Percentiles rank a stretch among this genome's conserved stretches.
Conservation (phyloP, 2,888 invertebrate genomes). For the Sinohyriopsis cumingii region DNA sequence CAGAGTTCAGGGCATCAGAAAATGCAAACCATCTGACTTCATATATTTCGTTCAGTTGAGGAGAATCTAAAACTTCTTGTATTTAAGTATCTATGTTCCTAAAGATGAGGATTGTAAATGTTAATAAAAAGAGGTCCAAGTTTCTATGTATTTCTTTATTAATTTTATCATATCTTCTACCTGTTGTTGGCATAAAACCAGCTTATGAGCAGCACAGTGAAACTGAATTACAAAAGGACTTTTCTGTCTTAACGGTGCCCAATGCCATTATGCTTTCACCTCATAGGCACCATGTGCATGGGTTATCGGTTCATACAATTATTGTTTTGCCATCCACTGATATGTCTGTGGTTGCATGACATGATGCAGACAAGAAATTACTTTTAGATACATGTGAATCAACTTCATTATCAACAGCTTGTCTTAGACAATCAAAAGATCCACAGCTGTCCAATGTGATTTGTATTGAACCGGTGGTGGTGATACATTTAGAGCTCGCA, state of each 20-base stretch:
- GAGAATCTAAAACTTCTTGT: constrained; percentile 11
- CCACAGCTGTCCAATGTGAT: constrained; percentile 7
- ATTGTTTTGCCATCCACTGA: constrained; percentile 8
- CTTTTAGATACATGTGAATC: constrained; percentile 8
- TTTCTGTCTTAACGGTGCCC: constrained; percentile 1
- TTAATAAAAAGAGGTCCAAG: too few relatives aligned
- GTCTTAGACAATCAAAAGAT: constrained; percentile 4
- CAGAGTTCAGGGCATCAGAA: constrained; percentile 2
- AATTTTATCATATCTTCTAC: constrained; percentile 2
- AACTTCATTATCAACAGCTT: constrained; percentile 3
- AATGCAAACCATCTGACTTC: constrained; percentile 11
- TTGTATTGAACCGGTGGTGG: background rate
- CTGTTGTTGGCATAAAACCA: constrained; percentile 8
- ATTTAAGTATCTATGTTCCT: constrained; percentile 5
- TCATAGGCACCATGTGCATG: background rate
- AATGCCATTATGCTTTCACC: constrained; percentile 3
- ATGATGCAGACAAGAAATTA: constrained; percentile 11
- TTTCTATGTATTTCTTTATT: too few relatives aligned
- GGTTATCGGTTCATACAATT: constrained; percentile 1
- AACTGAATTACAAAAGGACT: constrained; percentile 8
- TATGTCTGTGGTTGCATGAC: constrained; percentile 13
- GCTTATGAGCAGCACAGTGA: constrained; percentile 14
- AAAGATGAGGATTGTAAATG: background rate
- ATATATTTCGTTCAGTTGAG: constrained; percentile 12
- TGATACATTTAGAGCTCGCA: background rate